Percentiles rank a stretch among this genome's conserved stretches.
Conservation (phyloP, 2,888 invertebrate species). For the Chorisops tibialis region DNA sequence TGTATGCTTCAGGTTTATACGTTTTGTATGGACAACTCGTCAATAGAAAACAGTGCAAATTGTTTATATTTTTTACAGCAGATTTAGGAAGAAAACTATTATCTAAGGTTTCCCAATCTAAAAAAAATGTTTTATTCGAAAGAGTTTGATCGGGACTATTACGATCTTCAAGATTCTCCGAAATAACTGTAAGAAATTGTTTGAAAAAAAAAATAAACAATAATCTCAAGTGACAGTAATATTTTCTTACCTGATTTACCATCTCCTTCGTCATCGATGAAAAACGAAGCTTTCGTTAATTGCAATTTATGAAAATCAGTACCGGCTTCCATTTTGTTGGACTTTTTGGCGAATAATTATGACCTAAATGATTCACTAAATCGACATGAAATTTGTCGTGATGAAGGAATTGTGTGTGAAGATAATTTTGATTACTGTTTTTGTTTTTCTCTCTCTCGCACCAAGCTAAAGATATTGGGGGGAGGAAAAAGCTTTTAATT, state of each 20-base stretch:
- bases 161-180: conserved; percentile 32
- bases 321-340: conserved; percentile 62
- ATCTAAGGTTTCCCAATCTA: too few relatives aligned
- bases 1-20: too few relatives aligned
- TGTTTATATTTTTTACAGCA: too few relatives aligned
- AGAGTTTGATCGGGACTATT: conserved; percentile 38
- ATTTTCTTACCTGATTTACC: conserved; percentile 40
- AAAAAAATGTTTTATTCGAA: conserved; percentile 33
- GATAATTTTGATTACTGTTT: too few relatives aligned
- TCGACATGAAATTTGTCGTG: conserved; percentile 17
- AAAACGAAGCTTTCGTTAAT: conserved; percentile 80
- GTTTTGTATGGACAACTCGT: too few relatives aligned
- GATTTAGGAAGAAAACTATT: too few relatives aligned
- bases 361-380: conserved; percentile 7
- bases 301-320: conserved; percentile 68
- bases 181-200: conserved; percentile 12
- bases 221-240: not conserved
- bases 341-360: conserved; percentile 48
- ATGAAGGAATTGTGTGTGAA: not conserved
- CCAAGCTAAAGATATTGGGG: too few relatives aligned
- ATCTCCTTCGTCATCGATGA: conserved; percentile 45
- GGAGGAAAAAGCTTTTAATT: too few relatives aligned
- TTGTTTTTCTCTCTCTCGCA: too few relatives aligned
- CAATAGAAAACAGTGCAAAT: too few relatives aligned
- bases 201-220: not conserved